A percentile compares a stretch with the other conserved stretches of the same genome.
phyloP scores from a whole-genome alignment of 2,113 vertebrate genomes.

The Pyrgilauda ruficollis region DNA sequence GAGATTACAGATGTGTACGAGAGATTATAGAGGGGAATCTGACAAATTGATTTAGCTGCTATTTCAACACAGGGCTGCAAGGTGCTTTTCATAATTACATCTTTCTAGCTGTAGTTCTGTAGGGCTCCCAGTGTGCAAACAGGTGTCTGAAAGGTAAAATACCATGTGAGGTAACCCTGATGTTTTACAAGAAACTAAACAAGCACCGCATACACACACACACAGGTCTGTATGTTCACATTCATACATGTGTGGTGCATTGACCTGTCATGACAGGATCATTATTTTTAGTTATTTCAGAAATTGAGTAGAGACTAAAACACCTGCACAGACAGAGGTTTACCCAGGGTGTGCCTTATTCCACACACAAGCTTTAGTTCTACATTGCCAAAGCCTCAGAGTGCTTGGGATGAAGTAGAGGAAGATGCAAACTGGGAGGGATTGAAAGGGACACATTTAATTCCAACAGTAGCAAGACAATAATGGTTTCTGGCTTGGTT shows the following conservation, averaged over 20 bases:
- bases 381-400: not conserved
- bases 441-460: not conserved
- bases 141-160: not conserved
- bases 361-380: not conserved
- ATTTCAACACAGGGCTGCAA: not conserved
- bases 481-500: not conserved
- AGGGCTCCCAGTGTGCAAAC: not conserved
- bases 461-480: not conserved
- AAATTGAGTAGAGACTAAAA: not conserved
- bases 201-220: not conserved
- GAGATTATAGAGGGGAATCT: not conserved
- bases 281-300: not conserved
- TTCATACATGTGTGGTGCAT: not conserved
- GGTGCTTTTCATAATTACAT: not conserved
- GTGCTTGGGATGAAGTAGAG: not conserved
- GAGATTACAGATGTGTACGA: not conserved
- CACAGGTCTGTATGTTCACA: not conserved
- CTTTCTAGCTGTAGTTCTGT: not conserved
- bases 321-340: not conserved
- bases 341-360: not conserved
- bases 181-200: not conserved
- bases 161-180: not conserved
- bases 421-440: not conserved
- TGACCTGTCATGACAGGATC: not conserved
- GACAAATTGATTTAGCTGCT: not conserved